Conservation (phyloP, 2,888 invertebrate species). For the Arge pagana region DNA sequence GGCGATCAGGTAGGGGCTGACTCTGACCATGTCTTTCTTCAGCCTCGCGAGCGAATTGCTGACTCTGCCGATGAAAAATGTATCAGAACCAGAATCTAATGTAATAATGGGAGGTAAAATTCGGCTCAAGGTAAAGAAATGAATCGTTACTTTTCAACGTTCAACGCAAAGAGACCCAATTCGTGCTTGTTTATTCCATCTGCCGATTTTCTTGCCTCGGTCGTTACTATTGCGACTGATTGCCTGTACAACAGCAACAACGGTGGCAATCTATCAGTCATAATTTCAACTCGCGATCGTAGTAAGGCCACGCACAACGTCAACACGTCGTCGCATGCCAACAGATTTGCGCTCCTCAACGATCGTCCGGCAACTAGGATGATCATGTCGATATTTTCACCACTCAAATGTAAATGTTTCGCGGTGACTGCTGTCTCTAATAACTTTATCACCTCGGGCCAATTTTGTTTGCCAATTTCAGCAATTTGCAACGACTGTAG, state of each 20-base stretch:
- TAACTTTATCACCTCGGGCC: conserved; percentile 36
- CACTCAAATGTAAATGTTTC: conserved; percentile 37
- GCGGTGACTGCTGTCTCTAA: conserved; percentile 32
- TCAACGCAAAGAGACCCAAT: conserved; percentile 40
- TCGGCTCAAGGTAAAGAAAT: conserved; percentile 10
- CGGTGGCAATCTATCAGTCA: conserved; percentile 42
- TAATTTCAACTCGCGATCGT: conserved; percentile 37
- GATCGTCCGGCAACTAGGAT: conserved; percentile 37
- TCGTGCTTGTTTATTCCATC: conserved; percentile 33
- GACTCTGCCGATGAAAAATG: conserved; percentile 39
- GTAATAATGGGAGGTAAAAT: conserved; percentile 3
- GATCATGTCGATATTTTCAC: conserved; percentile 41
- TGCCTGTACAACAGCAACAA: conserved; percentile 43
- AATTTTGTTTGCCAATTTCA: conserved; percentile 30
- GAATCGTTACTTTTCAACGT: conserved; percentile 48
- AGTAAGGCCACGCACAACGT: conserved; percentile 40
- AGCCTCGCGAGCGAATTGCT: conserved; percentile 41
- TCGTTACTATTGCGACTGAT: conserved; percentile 35
- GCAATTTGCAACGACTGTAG: conserved; percentile 32
- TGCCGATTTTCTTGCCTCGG: conserved; percentile 35
- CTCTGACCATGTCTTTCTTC: conserved; percentile 44
- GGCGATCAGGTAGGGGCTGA: conserved; percentile 47
- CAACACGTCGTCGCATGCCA: conserved; percentile 40
- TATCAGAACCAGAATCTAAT: no score
- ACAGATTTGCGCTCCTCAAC: conserved; percentile 30